Evolutionary conservation across 2,797 vertebrate species (phyloP).

Genomic region (Eospalax fontanierii): DNA sequence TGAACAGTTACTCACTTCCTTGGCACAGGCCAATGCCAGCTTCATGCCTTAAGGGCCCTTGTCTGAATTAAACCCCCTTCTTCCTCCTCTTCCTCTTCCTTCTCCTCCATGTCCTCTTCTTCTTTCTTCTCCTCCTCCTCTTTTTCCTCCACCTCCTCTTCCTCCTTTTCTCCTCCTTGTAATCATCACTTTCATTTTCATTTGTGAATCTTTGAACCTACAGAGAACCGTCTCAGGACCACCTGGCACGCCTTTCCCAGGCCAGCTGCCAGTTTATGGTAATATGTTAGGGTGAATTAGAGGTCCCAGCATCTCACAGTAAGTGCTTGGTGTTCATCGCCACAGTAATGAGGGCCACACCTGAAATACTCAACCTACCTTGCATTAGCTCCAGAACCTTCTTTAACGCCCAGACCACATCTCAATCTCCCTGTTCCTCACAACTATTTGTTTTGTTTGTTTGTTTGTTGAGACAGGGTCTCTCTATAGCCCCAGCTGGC

Average conservation of each 20-base stretch:
- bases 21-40: too few species aligned
- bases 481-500: too few species aligned
- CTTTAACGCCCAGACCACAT: too few species aligned
- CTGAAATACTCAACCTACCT: background rate
- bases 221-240: rapidly evolving
- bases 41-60: background rate
- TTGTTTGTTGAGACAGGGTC: too few species aligned
- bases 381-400: background rate
- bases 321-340: background rate
- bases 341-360: background rate
- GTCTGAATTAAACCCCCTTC: background rate
- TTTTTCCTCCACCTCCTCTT: too few species aligned
- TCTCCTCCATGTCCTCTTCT: too few species aligned
- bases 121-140: too few species aligned
- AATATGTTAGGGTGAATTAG: background rate
- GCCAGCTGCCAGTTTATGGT: too few species aligned
- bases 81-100: background rate
- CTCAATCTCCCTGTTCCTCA: background rate
- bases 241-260: rapidly evolving
- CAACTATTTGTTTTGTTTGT: background rate
- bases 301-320: background rate
- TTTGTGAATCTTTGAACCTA: background rate
- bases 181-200: background rate
- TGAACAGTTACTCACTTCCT: background rate
- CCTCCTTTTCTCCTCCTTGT: background rate